Percentiles rank a stretch among this genome's conserved stretches.
These are phyloP conservation scores for Neoarius graeffei DNA, from an alignment of 2,113 vertebrate genomes.

Conservation along the genomic window DNA sequence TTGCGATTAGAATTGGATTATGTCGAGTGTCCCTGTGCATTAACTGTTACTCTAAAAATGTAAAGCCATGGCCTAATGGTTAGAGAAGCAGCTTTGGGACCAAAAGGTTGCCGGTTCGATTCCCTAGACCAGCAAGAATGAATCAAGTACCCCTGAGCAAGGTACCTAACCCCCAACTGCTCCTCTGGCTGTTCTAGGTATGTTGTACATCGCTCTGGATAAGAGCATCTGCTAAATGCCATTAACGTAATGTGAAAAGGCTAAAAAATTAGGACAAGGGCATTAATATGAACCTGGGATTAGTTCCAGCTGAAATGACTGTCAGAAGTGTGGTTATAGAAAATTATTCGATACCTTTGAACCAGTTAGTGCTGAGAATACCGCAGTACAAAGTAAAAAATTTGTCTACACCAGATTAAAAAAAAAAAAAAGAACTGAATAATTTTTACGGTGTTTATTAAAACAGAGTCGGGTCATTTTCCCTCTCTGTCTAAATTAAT, in stretches of 20 bases:
- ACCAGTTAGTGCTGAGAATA: background rate
- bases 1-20: background rate
- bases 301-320: background rate
- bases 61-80: too few species aligned
- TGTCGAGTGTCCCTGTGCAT: background rate
- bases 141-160: too few species aligned
- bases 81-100: too few species aligned
- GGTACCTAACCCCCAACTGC: too few species aligned
- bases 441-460: background rate
- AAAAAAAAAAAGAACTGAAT: background rate
- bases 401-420: background rate
- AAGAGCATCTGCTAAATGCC: too few species aligned
- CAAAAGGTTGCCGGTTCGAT: too few species aligned
- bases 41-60: background rate
- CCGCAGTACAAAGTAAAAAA: background rate
- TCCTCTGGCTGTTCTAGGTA: too few species aligned
- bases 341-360: background rate
- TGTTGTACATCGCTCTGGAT: too few species aligned
- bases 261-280: background rate
- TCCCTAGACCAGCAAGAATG: too few species aligned
- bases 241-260: too few species aligned
- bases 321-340: background rate
- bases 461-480: background rate
- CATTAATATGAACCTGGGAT: background rate
- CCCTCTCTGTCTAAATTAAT: constrained; percentile 21